phyloP scores from a whole-genome alignment of 2,888 invertebrate species.

The Monochamus alternatus region DNA sequence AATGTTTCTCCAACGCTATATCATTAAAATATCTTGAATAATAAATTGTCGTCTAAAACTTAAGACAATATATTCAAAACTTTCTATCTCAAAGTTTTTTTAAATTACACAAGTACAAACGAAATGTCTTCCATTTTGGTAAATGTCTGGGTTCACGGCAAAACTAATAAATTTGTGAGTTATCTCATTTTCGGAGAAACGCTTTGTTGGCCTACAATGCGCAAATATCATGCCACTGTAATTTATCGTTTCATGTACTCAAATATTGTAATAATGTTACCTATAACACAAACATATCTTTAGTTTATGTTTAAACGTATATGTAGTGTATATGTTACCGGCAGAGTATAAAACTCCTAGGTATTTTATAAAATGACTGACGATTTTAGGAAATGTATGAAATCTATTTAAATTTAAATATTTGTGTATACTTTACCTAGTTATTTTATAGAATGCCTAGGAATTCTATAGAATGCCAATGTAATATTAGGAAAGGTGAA shows the following conservation, averaged over 20 bases:
- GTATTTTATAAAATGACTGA: too few species aligned
- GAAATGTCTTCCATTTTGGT: constrained; percentile 10
- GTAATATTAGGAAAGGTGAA: too few species aligned
- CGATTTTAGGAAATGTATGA: too few species aligned
- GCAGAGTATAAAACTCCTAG: too few species aligned
- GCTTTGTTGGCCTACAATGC: background rate
- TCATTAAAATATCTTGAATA: constrained; percentile 19
- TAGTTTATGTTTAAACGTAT: too few species aligned
- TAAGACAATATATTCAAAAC: constrained; percentile 19
- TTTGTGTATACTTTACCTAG: too few species aligned
- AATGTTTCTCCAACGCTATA: constrained; percentile 1
- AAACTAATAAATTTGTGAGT: background rate
- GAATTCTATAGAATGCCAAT: too few species aligned
- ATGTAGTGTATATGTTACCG: too few species aligned
- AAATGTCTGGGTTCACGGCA: constrained; percentile 1
- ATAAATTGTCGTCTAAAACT: constrained; percentile 19
- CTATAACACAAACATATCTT: background rate
- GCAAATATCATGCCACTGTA: constrained; percentile 1
- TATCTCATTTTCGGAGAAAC: constrained; percentile 8
- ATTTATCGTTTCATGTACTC: background rate
- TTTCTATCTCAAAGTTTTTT: constrained; percentile 14
- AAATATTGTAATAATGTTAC: background rate
- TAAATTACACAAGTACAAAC: constrained; percentile 4
- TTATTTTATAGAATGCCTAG: too few species aligned
- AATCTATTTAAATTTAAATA: too few species aligned